Evolutionary conservation across 2,113 vertebrate species (phyloP).

Genomic region (Larimichthys crocea): DNA sequence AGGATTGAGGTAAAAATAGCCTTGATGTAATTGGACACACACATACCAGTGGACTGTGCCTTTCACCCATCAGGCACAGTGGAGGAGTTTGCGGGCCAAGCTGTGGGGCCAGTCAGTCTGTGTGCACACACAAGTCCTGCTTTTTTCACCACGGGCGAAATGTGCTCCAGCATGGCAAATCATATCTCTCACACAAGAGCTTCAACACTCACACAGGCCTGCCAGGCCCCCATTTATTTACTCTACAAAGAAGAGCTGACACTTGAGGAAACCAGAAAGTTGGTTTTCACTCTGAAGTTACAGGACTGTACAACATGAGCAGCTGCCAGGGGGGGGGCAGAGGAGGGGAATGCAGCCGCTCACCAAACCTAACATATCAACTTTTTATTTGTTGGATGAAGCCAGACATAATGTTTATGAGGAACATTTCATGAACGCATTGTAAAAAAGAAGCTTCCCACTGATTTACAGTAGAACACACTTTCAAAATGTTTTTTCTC

Average conservation of each 20-base stretch:
- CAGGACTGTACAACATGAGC: slow-evolving; percentile 56
- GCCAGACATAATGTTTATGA: neutral
- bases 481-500: neutral
- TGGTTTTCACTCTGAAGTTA: slow-evolving; percentile 48
- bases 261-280: slow-evolving; percentile 69
- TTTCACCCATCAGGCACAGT: slow-evolving; percentile 73
- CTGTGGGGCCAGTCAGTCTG: slow-evolving; percentile 78
- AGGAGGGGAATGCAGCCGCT: slow-evolving; percentile 24
- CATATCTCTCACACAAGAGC: slow-evolving; percentile 61
- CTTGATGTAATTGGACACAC: slow-evolving; percentile 79
- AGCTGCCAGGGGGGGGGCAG: slow-evolving; percentile 53
- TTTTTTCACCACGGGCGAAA: slow-evolving; percentile 61
- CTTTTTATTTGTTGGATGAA: slow-evolving; percentile 20
- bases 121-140: slow-evolving; percentile 49
- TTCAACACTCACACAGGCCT: slow-evolving; percentile 71
- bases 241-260: slow-evolving; percentile 71
- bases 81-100: slow-evolving; percentile 68
- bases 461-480: neutral
- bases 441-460: neutral
- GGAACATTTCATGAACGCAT: neutral
- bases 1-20: slow-evolving; percentile 74
- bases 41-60: slow-evolving; percentile 66
- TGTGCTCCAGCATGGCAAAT: slow-evolving; percentile 72
- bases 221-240: slow-evolving; percentile 70
- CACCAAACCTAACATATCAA: slow-evolving; percentile 19